phyloP scores from a whole-genome alignment of 2,888 invertebrate species.

The Myopa tessellatipennis region DNA sequence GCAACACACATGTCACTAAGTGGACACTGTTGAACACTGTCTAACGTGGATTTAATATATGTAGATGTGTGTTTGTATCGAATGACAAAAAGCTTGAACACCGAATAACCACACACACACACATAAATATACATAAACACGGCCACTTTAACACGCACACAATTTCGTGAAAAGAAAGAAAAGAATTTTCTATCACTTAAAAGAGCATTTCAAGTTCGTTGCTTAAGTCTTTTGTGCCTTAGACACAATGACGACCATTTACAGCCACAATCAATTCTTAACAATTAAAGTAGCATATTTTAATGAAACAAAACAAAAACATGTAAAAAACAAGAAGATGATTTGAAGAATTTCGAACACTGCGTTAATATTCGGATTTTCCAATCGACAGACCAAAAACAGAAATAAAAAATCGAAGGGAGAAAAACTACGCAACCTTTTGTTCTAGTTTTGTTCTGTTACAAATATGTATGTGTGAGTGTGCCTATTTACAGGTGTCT shows the following conservation, averaged over 20 bases:
- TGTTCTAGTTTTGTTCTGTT: background rate
- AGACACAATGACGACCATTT: background rate
- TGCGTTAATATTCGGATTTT: too few relatives aligned
- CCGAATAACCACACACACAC: background rate
- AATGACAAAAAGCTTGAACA: too few relatives aligned
- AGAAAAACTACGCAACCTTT: background rate
- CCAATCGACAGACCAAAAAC: too few relatives aligned
- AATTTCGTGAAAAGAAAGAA: background rate
- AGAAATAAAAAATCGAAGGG: background rate
- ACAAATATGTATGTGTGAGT: constrained; percentile 14
- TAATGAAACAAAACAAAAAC: background rate
- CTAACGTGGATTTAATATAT: background rate
- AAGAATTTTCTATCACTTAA: background rate
- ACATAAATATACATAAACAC: constrained; percentile 21
- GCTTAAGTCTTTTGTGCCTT: constrained; percentile 28
- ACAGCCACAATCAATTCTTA: background rate
- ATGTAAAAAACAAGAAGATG: too few relatives aligned
- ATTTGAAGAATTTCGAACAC: background rate
- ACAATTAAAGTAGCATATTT: background rate
- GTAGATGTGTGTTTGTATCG: background rate
- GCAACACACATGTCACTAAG: background rate
- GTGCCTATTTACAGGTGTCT: background rate
- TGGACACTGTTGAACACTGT: background rate
- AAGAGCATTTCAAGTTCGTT: constrained; percentile 29
- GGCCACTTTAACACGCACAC: background rate